These are phyloP conservation scores for Halyomorpha halys DNA, from an alignment of 1,140 invertebrate genomes.

Conservation along the genomic window DNA sequence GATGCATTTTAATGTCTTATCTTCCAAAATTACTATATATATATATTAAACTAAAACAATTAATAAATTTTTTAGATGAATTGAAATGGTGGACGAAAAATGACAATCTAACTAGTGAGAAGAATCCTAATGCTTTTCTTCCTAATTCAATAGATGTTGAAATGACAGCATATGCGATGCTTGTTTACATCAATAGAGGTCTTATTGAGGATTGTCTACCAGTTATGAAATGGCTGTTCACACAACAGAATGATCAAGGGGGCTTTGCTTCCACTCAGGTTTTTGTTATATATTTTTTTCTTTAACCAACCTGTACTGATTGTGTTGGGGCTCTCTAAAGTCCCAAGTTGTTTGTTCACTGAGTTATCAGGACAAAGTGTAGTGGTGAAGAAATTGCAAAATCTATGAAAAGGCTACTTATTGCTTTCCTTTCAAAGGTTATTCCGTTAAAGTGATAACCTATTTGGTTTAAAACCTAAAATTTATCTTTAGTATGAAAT, in stretches of 20 bases:
- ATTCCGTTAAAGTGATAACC: too few species aligned
- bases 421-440: too few species aligned
- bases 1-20: not conserved
- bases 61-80: constrained; percentile 13
- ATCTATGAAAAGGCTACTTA: too few species aligned
- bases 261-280: constrained; percentile 71
- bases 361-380: too few species aligned
- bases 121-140: constrained; percentile 53
- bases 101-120: constrained; percentile 44
- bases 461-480: too few species aligned
- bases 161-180: constrained; percentile 73
- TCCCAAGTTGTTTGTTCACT: too few species aligned
- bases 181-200: constrained; percentile 54
- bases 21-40: constrained; percentile 24
- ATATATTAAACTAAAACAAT: constrained; percentile 23
- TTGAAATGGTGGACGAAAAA: constrained; percentile 62
- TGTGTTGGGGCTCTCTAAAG: too few species aligned
- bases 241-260: constrained; percentile 66
- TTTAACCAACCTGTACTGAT: too few species aligned
- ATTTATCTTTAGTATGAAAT: too few species aligned
- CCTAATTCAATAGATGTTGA: constrained; percentile 72
- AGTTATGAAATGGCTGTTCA: constrained; percentile 73
- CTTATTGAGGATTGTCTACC: constrained; percentile 59
- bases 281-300: not conserved
- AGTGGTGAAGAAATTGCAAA: too few species aligned